Evolutionary conservation across 2,113 vertebrate species (phyloP), one percentile per base, ranked within the genome.

Genomic region (Aramus guarauna): DNA sequence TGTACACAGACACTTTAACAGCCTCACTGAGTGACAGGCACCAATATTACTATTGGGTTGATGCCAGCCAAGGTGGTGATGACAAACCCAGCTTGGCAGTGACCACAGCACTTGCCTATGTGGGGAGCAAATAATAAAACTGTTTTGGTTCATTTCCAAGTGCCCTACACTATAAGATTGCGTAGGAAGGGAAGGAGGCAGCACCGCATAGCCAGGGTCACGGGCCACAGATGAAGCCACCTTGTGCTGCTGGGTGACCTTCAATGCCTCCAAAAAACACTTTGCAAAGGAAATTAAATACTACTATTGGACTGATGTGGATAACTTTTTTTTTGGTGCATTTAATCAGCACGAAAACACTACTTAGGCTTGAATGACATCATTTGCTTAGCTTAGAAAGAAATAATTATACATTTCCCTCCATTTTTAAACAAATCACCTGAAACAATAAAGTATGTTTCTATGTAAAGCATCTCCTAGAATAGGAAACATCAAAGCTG

Each of bases 11-110:
- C 6, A 1, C 41, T 68, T n/a, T 17, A 47, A 47, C 37, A 66
- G 71, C 48, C 78, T 43, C 43, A 1, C 27, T 11, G 91, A 86
- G 76, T 62, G 79, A 64, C 41, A 32, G 73, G 63, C 64, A 83
- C 50, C 89, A 64, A 0, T 56, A 32, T 59, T 84, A 14, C 59
- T 6, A 0, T 5, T 63, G 93, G 89, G 48, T 22, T 0, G 4
- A 9, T 67, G 90, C 92, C 93, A 74, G 75, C 2, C 55, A 63
- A 96, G 93, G 94, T 81, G 89, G 48, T 59, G 36, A 20, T 91
- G 95, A 79, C 80, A 50, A 81, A 64, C 7, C 77, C 43, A 19
- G 68, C 73, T 76, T 71, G 87, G 80, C 83, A 74, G 52, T 1
- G 43, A 9, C 50, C 30, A 64, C 55, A 55, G 72, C 48, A 10